Conservation (phyloP, 2,797 vertebrate species). For the Melanotaenia trifasciata region DNA sequence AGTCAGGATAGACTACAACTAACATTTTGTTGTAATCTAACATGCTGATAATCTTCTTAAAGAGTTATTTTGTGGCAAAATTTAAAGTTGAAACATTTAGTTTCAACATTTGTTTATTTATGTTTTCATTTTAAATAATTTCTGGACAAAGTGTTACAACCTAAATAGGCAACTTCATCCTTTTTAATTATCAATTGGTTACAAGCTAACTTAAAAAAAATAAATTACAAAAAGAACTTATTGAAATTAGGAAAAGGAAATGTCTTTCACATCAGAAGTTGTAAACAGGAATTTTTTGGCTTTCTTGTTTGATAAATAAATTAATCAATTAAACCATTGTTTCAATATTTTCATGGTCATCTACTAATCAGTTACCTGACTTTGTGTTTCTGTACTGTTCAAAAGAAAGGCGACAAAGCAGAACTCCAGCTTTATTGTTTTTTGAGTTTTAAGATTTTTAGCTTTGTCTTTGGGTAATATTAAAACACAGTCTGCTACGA, state of each 20-base stretch:
- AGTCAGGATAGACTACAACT: background rate
- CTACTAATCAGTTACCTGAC: background rate
- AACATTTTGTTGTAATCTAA: background rate
- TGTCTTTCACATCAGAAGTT: background rate
- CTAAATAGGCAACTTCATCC: background rate
- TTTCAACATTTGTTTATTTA: background rate
- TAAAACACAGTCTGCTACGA: too few relatives aligned
- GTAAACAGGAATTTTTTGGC: background rate
- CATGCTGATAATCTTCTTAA: background rate
- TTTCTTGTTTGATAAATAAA: background rate
- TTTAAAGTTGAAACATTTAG: background rate
- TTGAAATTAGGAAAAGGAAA: background rate
- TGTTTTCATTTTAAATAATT: background rate
- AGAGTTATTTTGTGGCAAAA: background rate
- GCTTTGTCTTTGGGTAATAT: too few relatives aligned
- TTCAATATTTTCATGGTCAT: background rate
- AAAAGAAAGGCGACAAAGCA: too few relatives aligned
- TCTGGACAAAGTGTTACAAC: background rate
- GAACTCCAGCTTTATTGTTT: too few relatives aligned
- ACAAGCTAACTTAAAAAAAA: background rate
- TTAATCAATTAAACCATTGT: background rate
- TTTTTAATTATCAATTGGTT: too few relatives aligned
- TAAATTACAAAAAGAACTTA: background rate
- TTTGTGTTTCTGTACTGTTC: too few relatives aligned
- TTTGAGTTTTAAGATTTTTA: too few relatives aligned